Base-by-base conservation (phyloP, 1,140 invertebrate genomes). In the Drosophila elegans region DNA sequence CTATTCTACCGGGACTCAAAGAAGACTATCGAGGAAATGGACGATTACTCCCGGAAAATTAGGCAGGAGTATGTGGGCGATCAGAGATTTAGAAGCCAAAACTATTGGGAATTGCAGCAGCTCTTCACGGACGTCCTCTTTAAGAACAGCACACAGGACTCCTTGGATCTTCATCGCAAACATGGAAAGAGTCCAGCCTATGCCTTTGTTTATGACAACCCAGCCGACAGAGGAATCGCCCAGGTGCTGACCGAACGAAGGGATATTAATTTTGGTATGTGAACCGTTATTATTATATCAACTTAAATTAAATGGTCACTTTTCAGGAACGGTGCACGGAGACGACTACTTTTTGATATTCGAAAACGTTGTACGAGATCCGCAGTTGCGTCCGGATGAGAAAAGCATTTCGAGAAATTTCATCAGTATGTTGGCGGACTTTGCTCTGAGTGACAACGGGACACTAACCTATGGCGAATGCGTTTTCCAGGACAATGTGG, bases 291-390 rank as follows among this genome's bases (percentile, higher is more conserved):
- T 51, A 16, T 4, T 13, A 9, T 29, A 16, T 42, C 3, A 2
- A 44, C 21, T 38, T n/a, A 0, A 10, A 16, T 4, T 45, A 38
- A 4, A 10, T 9, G 4, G 12, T 0, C 0, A 29, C 16, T 29
- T 48, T 49, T 11, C 3, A 88, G 83, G 83, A 39, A 88, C 83
- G n/a, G 66, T 71, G 1, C 83, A 88, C 62, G 75, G 75, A n/a
- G 83, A 88, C 39, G 83, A 88, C n/a, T 79, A 71, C 32, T 79
- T 73, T 45, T 53, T 88, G 45, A 85, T 88, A 4, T 74, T 88
- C 12, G 46, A 36, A 44, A 72, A 62, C 60, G 1, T 12, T 3
- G 34, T 38, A 4, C 12, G 54, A 7, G 44, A 46, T 29, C 1
- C 38, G 0, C 13, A 59, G 11, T 21, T 53, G 9, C 59, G 59